Evolutionary conservation across 2,113 vertebrate genomes (phyloP).

Genomic region (Nerophis lumbriciformis): DNA sequence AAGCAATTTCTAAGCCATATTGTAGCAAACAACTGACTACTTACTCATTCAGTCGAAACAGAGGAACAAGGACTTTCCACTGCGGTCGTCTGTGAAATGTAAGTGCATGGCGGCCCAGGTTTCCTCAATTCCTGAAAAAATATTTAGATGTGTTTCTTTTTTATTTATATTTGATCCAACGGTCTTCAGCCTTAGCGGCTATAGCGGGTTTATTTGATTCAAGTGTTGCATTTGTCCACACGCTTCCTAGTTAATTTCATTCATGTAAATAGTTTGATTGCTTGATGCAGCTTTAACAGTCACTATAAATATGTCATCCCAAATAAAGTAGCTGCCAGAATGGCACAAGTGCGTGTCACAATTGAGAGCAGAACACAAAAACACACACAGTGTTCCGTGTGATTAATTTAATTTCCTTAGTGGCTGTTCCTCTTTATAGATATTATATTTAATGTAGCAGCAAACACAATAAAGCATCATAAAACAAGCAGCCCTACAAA

Average conservation of each 20-base stretch:
- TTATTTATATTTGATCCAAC: slow-evolving; percentile 33
- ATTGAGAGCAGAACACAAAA: no score
- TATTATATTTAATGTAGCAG: background rate
- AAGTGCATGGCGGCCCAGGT: slow-evolving; percentile 55
- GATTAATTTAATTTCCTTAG: no score
- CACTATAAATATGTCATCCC: background rate
- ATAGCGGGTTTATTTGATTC: no score
- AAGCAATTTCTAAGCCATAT: slow-evolving; percentile 44
- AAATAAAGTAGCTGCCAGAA: no score
- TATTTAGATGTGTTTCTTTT: slow-evolving; percentile 34
- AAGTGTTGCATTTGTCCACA: background rate
- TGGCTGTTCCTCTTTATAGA: no score
- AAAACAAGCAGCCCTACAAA: slow-evolving; percentile 10
- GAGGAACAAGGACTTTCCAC: slow-evolving; percentile 55
- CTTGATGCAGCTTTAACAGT: slow-evolving; percentile 61
- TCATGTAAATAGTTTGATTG: slow-evolving; percentile 5
- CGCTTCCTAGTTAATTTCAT: background rate
- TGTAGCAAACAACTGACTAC: slow-evolving; percentile 65
- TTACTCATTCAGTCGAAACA: slow-evolving; percentile 69
- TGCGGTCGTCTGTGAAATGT: slow-evolving; percentile 61
- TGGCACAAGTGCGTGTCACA: no score
- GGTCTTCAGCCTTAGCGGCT: slow-evolving; percentile 23
- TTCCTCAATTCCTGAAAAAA: slow-evolving; percentile 56
- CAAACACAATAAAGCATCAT: slow-evolving; percentile 45
- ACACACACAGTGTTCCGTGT: no score